These are phyloP conservation scores for Melanaphis sacchari DNA, from an alignment of 1,140 invertebrate species.

Conservation along the genomic window DNA sequence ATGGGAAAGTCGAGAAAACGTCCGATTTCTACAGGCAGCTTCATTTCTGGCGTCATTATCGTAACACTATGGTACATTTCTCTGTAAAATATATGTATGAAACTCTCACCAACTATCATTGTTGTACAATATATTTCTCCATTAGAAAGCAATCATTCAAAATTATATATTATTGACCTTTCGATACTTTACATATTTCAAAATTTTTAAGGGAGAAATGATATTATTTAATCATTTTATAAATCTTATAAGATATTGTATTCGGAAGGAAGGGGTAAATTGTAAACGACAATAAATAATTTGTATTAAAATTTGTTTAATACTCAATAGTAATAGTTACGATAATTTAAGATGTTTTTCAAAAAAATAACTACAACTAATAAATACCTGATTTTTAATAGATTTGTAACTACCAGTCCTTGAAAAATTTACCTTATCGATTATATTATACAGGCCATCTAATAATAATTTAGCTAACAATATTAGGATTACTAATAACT, in stretches of 20 bases:
- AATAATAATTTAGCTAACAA: not conserved
- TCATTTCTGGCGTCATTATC: slow-evolving; percentile 52
- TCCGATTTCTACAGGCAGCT: slow-evolving; percentile 54
- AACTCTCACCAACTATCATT: slow-evolving; percentile 56
- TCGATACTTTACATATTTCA: not conserved
- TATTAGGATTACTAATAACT: not conserved
- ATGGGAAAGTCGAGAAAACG: slow-evolving; percentile 56
- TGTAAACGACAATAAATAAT: not conserved
- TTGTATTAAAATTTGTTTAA: not conserved
- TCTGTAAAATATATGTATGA: slow-evolving; percentile 52
- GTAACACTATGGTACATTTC: slow-evolving; percentile 55
- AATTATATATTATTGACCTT: slow-evolving; percentile 40
- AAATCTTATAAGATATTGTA: not conserved
- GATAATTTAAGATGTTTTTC: not conserved
- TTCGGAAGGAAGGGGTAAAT: not conserved
- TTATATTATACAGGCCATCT: not conserved
- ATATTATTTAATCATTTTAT: not conserved
- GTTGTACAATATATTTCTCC: slow-evolving; percentile 47
- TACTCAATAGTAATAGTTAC: not conserved
- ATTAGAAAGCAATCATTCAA: slow-evolving; percentile 41
- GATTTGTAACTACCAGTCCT: slow-evolving; percentile 16
- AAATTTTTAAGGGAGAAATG: not conserved
- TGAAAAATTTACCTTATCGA: not conserved
- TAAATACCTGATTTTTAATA: not conserved
- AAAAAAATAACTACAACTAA: not conserved